Evolutionary conservation across 92 coral and sea anemone genomes (phyloP).

Genomic region (Micromussa lordhowensis): DNA sequence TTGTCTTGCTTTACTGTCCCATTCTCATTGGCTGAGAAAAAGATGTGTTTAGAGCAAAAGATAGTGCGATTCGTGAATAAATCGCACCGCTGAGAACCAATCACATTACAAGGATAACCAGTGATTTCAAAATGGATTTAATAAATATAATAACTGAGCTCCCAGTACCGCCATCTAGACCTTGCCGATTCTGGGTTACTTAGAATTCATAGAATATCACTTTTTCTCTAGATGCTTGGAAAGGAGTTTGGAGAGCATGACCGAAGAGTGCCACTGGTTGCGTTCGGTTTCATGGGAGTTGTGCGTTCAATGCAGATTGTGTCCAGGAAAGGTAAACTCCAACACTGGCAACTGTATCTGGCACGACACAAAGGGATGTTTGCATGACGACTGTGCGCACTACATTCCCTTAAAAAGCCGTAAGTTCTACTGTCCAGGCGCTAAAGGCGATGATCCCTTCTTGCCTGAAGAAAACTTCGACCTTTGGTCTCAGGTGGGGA

Average conservation of each 20-base stretch:
- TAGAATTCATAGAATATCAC: background rate
- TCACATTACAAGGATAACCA: no score
- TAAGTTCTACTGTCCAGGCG: background rate
- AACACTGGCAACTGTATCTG: constrained; percentile 6
- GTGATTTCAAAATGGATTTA: no score
- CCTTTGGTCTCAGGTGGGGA: background rate
- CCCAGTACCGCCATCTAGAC: background rate
- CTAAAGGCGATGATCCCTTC: background rate
- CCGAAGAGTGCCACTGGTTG: constrained; percentile 28
- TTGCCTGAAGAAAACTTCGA: constrained; percentile 1
- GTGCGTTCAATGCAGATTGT: constrained; percentile 15
- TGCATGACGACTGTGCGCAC: constrained; percentile 44
- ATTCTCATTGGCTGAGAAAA: no score
- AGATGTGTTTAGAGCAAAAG: no score
- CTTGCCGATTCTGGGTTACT: no score
- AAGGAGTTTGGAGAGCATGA: background rate
- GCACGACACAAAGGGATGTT: constrained; percentile 27
- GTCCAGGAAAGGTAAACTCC: constrained; percentile 6
- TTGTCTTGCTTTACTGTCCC: no score
- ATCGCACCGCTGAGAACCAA: no score
- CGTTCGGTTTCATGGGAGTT: constrained; percentile 14
- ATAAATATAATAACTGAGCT: no score
- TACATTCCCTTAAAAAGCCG: constrained; percentile 16
- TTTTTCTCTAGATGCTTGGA: constrained; percentile 11
- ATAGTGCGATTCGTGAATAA: no score